Conservation (phyloP, 1,140 invertebrate species). For the Phymorhynchus buccinoides region DNA sequence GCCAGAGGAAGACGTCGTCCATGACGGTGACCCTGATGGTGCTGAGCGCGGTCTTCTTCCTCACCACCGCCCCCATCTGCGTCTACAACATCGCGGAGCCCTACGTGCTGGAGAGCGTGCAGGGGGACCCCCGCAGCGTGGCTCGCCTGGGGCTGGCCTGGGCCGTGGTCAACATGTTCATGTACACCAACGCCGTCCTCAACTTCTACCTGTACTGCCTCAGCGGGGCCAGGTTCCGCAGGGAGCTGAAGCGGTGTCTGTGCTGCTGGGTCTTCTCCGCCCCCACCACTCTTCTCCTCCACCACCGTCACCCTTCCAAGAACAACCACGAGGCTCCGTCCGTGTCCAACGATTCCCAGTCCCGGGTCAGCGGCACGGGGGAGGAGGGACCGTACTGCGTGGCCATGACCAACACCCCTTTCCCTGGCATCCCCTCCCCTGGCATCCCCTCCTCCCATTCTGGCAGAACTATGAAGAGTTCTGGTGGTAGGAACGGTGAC, state of each 20-base stretch:
- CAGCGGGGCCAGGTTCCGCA: constrained; percentile 43
- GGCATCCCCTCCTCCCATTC: background rate
- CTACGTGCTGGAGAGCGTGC: background rate
- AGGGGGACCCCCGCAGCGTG: background rate
- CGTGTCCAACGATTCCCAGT: background rate
- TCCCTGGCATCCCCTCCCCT: background rate
- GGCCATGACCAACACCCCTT: background rate
- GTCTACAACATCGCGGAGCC: constrained; percentile 45
- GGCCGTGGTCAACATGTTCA: constrained; percentile 39
- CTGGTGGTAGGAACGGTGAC: too few species aligned
- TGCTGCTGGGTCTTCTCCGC: background rate
- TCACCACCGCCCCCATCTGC: constrained; percentile 42
- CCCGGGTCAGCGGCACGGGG: too few species aligned
- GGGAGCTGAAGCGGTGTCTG: background rate
- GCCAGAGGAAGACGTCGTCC: constrained; percentile 24
- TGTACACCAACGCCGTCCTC: constrained; percentile 50
- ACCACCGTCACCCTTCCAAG: background rate
- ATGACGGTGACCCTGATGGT: constrained; percentile 44
- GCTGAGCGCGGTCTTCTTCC: constrained; percentile 39
- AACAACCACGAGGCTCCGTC: background rate
- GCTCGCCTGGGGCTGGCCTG: constrained; percentile 26
- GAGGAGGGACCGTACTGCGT: too few species aligned
- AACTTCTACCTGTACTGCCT: constrained; percentile 54
- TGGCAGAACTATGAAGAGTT: too few species aligned
- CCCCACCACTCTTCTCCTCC: background rate